Base-by-base conservation (phyloP, 2,797 vertebrate species). In the Microctenopoma stevenorrisi region DNA sequence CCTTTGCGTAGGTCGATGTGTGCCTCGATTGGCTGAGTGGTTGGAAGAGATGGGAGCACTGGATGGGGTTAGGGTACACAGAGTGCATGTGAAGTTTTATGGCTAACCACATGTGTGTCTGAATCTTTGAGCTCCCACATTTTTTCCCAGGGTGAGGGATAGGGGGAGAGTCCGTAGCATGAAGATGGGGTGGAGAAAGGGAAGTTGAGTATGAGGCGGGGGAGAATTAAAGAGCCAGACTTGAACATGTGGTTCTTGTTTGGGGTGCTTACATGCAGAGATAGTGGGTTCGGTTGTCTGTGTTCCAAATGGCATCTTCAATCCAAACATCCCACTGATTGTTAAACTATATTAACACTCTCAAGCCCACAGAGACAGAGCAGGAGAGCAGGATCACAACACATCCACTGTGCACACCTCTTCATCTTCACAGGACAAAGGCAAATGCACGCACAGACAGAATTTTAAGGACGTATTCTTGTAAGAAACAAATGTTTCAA, bases 231-330 rank as follows among this genome's bases (percentile, higher is more conserved):
- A 79, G 82, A 75, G 70, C 58, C 60, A 43, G 56, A 58, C 56
- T 35, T 9, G 58, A 71, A 91, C 90, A 92, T 94, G 88, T 94
- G 92, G 86, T 94, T 94, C 90, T 93, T 89, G 91, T 94, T 94
- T 93, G 79, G 76, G 84, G 81, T 53, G 58, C 85, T 22, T 89
- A 70, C 84, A 74, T 79, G 85, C 64, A 66, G 82, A 86, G 81
- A 91, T 81, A 84, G 87, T 61, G 81, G 77, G 64, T 86, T 86
- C 87, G 84, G 81, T 88, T 90, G 86, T 87, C 83, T 86, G 87
- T 65, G 66, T 82, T 86, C 83, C 77, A 58, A 89, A 81, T 85
- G 87, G 82, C 84, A 83, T 89, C 72, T 82, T 81, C 78, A 90
- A 90, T 88, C 86, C 83, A 92, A 93, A 93, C 89, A 89, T 84